Evolutionary conservation across 2,888 invertebrate species (phyloP).

Genomic region (Nasonia oneida): DNA sequence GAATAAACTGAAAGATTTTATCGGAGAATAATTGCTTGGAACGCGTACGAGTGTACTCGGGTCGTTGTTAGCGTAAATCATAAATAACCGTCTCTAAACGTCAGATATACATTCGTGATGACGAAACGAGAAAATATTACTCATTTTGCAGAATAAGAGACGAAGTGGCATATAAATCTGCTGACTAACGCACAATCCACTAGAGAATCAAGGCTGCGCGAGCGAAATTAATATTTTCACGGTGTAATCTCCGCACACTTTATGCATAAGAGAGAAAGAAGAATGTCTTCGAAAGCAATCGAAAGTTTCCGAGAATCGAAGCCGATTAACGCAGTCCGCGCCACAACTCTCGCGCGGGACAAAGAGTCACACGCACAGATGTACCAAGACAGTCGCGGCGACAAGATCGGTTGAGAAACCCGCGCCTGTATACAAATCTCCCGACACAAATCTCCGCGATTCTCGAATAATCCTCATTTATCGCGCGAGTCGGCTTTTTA

Average conservation of each 20-base stretch:
- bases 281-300: neutral
- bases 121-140: slow-evolving; percentile 21
- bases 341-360: too few relatives aligned
- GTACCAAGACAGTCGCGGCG: neutral
- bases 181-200: neutral
- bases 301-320: slow-evolving; percentile 9
- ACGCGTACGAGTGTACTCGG: neutral
- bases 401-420: neutral
- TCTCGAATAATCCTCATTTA: slow-evolving; percentile 17
- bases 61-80: neutral
- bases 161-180: neutral
- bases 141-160: neutral
- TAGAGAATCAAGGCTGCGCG: neutral
- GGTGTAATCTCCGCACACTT: neutral
- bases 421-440: neutral
- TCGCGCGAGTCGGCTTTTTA: slow-evolving; percentile 6
- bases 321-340: neutral
- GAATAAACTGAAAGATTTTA: neutral
- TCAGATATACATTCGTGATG: neutral
- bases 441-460: neutral
- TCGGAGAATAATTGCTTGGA: neutral
- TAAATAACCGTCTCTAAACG: neutral
- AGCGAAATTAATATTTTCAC: slow-evolving; percentile 8
- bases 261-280: neutral
- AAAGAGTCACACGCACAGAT: neutral